Evolutionary conservation across 2,113 vertebrate species (phyloP), one percentile per base, ranked within the genome.

Genomic region (Lophura nycthemera): DNA sequence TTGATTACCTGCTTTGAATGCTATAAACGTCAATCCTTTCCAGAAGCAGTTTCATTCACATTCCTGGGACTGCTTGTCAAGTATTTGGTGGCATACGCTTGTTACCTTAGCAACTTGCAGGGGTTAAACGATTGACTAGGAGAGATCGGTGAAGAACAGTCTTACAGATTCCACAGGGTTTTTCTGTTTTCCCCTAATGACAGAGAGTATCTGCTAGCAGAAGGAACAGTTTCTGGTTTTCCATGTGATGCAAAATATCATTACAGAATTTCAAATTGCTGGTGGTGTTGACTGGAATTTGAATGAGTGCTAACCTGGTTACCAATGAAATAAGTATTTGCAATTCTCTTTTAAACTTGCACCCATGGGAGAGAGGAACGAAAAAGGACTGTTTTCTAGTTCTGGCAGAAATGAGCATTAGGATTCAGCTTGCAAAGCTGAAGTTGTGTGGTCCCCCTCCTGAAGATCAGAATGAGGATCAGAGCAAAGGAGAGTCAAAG

Each of bases 111-210:
- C 64, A 88, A 78, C 81, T 72, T 88, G 8, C 14, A 66, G 52
- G 73, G 9, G 7, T 80, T 92, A 71, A 89, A 71, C 4, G 10
- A 40, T 4, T 88, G 22, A 56, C 29, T 84, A 8, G 56, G 36
- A 80, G 19, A 64, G 52, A 56, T 78, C 34, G 30, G 78, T 15
- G 82, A 54, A 60, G 54, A 83, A 47, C 67, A 92, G 64, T 30
- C 76, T 74, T 84, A 32, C 80, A 72, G 69, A 52, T 91, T 60
- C 45, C 66, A 76, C 11, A 25, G 42, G 54, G 10, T 34, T 24
- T 19, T 83, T 92, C 95, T 92, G 18, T 40, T 90, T 95, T 94
- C 50, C 59, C 25, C 74, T 78, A 43, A 57, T 93, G 56, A 57
- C 29, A 63, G n/a, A 38, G 32, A 86, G 8, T 72, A 48, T 74